Base-by-base conservation (phyloP, 2,113 vertebrate species). In the Ctenomys sociabilis region DNA sequence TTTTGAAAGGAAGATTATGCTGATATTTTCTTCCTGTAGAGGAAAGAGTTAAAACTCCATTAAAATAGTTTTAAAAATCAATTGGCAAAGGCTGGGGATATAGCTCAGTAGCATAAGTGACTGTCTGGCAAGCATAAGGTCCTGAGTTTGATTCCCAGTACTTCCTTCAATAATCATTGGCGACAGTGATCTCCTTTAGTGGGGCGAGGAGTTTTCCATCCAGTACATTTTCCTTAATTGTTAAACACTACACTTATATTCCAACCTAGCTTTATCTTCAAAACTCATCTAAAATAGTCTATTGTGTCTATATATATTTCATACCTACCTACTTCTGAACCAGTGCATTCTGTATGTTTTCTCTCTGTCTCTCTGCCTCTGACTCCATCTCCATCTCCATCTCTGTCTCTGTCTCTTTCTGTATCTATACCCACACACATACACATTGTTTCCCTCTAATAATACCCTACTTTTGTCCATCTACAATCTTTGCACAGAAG, bases 1-100 rank as follows among this genome's bases (percentile, higher is more conserved):
- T 61, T 72, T 81, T 95, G 52, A 66, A 82, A 95, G 88, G 19
- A 85, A 91, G 83, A 86, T 28, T 59, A 24, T 93, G 78, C 45
- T 78, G 75, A 86, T 24, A 43, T 9, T 85, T 70, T n/a, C 24
- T 80, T 43, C 10, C 68, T 35, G 28, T 70, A 0, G 6, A 82
- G 49, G 40, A 85, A 75, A 49, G 7, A 66, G 61, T 90, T 96
- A 7, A 19, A 83, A 92, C 66, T 80, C 7, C 57, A 72, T 73
- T 96, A 6, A 68, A 93, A 90, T 45, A 26, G 70, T 13, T 63
- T 85, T 66, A 52, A 24, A 73, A 77, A 85, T 84, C 95, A 12
- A 75, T 57, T 64, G 1, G 21, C 22, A 59, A 9, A 22, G 59
- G 22, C 22, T 61, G 59, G 22, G 17, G 22, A 61, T 61, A 21